Conservation (phyloP, 2,797 vertebrate genomes). For the Esox lucius region DNA sequence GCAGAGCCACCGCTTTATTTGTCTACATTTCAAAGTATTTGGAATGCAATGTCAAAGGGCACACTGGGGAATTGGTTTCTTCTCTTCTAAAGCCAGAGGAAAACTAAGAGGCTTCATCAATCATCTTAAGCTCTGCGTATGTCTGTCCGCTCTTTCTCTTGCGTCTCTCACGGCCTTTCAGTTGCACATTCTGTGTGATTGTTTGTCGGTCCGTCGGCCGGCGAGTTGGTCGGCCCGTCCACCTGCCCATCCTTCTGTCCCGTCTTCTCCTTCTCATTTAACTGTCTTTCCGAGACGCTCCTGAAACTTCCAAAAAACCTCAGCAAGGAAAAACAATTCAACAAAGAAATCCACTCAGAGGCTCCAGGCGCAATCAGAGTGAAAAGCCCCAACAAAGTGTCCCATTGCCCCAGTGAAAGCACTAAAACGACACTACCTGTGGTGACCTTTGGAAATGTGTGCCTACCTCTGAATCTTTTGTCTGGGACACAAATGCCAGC, state of each 20-base stretch:
- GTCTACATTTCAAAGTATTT: background rate
- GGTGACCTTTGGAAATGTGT: slow-evolving; percentile 2
- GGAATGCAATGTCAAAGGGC: slow-evolving; percentile 6
- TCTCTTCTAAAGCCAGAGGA: background rate
- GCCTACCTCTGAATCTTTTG: background rate
- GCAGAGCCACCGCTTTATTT: background rate
- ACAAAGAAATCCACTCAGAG: background rate
- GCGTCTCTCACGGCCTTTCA: background rate
- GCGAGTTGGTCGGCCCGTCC: no score
- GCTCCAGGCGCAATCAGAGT: background rate
- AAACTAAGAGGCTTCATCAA: background rate
- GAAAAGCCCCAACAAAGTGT: background rate
- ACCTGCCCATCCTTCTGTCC: background rate
- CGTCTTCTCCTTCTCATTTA: background rate
- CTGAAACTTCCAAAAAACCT: background rate
- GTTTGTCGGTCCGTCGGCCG: background rate
- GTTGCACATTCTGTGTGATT: background rate
- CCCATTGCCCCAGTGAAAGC: background rate
- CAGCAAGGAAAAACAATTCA: background rate
- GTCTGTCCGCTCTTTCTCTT: background rate
- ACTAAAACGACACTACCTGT: background rate
- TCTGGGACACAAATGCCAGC: no score
- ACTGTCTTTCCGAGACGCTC: slow-evolving; percentile 17
- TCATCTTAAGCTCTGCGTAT: background rate
- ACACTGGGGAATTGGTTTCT: background rate